phyloP scores from a whole-genome alignment of 92 coral and sea anemone species.

The Heteractis magnifica region DNA sequence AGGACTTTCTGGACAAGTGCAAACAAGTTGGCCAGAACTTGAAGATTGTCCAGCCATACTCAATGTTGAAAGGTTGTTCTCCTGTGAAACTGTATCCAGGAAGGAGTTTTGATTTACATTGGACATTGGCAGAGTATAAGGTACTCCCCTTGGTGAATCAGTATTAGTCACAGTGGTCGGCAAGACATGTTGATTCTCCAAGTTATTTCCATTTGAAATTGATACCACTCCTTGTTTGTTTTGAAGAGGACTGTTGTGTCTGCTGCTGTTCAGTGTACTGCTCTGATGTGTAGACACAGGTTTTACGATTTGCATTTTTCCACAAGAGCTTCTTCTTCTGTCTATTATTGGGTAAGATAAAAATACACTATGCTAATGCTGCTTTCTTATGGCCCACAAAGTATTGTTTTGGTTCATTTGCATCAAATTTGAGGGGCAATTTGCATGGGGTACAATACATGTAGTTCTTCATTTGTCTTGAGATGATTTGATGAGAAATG shows the following conservation, averaged over 20 bases:
- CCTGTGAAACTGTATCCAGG: not conserved
- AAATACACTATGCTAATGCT: too few species aligned
- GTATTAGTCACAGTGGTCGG: not conserved
- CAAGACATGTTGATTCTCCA: not conserved
- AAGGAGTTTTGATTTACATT: not conserved
- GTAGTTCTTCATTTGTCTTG: too few species aligned
- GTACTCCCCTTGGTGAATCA: not conserved
- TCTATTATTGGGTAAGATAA: not conserved
- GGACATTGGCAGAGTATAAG: not conserved
- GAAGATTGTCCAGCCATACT: not conserved
- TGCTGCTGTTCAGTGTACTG: not conserved
- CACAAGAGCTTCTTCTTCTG: not conserved
- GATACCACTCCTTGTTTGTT: not conserved
- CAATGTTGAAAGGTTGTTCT: not conserved
- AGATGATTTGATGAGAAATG: too few species aligned
- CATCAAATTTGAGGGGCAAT: too few species aligned
- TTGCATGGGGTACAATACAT: too few species aligned
- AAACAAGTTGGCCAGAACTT: not conserved
- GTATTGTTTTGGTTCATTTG: too few species aligned
- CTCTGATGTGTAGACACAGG: not conserved
- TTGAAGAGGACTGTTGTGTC: not conserved
- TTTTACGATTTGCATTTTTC: not conserved
- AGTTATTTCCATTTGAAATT: not conserved
- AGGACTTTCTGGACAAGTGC: not conserved
- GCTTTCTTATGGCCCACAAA: too few species aligned